Evolutionary conservation across 2,797 vertebrate genomes (phyloP).

Genomic region (Eulemur mongoz): DNA sequence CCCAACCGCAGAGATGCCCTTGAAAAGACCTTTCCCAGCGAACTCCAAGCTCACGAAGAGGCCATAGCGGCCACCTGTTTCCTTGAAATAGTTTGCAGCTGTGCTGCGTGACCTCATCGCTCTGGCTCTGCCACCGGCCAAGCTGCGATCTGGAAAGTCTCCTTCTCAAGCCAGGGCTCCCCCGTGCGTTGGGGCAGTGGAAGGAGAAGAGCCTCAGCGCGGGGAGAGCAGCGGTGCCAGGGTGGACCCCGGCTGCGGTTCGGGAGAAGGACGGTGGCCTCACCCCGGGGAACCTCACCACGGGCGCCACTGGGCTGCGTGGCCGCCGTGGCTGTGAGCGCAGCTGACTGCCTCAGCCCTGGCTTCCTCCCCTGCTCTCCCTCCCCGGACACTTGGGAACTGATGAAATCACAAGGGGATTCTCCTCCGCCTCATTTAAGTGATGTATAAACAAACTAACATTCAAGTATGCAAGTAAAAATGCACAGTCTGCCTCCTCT

Average conservation of each 20-base stretch:
- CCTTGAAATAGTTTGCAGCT: constrained; percentile 81
- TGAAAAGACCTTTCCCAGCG: constrained; percentile 40
- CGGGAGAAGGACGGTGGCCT: neutral
- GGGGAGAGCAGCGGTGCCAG: neutral
- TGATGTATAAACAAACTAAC: neutral
- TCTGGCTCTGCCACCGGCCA: neutral
- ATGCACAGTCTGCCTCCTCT: neutral
- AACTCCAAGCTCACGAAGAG: constrained; percentile 24
- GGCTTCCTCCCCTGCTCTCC: neutral
- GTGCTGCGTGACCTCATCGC: constrained; percentile 71
- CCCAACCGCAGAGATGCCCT: neutral
- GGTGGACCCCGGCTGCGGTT: rapidly evolving
- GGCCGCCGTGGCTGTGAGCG: neutral
- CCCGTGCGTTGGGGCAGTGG: rapidly evolving
- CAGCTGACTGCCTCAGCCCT: neutral
- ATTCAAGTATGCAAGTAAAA: neutral
- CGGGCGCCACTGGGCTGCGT: too few relatives aligned
- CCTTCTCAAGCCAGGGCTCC: neutral
- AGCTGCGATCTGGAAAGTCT: neutral
- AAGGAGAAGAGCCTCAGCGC: rapidly evolving
- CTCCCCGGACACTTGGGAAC: neutral
- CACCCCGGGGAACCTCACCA: rapidly evolving
- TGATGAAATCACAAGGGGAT: neutral
- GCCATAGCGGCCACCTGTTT: constrained; percentile 70
- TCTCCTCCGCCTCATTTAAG: neutral